Conservation (phyloP, 2,113 vertebrate genomes). For the Nibea albiflora region DNA sequence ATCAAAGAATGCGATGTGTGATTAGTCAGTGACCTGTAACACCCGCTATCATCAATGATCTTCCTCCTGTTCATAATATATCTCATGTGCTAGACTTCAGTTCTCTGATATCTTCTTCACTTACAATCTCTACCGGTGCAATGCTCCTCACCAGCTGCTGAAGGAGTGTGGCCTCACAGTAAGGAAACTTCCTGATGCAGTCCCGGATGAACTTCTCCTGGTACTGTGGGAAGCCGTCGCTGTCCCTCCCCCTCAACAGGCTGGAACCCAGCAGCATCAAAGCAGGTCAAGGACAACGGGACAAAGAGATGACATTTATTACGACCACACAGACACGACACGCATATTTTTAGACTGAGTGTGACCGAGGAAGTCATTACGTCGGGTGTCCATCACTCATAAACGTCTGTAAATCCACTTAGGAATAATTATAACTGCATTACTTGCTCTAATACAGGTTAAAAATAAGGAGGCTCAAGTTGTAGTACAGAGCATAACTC, state of each 20-base stretch:
- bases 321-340: too few relatives aligned
- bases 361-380: too few relatives aligned
- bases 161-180: slow-evolving; percentile 92
- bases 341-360: too few relatives aligned
- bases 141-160: slow-evolving; percentile 96
- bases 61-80: neutral
- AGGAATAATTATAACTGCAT: too few relatives aligned
- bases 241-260: slow-evolving; percentile 90
- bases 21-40: neutral
- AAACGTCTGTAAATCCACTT: too few relatives aligned
- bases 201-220: slow-evolving; percentile 95
- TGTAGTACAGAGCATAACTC: too few relatives aligned
- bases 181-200: slow-evolving; percentile 94
- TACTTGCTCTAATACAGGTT: too few relatives aligned
- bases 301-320: neutral
- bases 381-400: too few relatives aligned
- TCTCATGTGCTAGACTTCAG: neutral
- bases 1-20: neutral
- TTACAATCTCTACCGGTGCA: slow-evolving; percentile 94
- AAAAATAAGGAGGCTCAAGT: too few relatives aligned
- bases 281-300: neutral
- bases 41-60: neutral
- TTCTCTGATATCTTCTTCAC: slow-evolving; percentile 61
- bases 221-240: slow-evolving; percentile 91
- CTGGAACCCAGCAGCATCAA: slow-evolving; percentile 68